Base-by-base conservation (phyloP, 2,888 invertebrate species). In the Itoplectis maculator region DNA sequence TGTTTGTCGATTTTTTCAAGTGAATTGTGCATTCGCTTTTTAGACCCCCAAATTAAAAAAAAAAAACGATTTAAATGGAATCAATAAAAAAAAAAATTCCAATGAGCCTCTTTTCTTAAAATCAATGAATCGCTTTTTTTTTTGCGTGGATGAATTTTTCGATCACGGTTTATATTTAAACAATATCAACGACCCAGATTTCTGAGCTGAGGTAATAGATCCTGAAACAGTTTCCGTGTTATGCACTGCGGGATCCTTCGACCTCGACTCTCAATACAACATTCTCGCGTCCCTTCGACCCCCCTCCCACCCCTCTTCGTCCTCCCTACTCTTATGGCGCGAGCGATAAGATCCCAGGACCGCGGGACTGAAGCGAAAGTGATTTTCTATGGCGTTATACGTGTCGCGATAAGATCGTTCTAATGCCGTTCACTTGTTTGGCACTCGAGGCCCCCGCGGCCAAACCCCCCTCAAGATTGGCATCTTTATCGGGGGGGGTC, bases 351-450 rank as follows among this genome's bases (percentile, higher is more conserved):
- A 84, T 86, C 85, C 79, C 63, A 77, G 79, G 79, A 42, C 51
- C 18, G 56, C 51, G 49, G 18, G 56, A 72, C 79, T 87, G 80
- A 84, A 86, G 88, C 87, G 87, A 89, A 91, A 92, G 89, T 90
- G 91, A 91, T 91, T 92, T 90, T 92, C 91, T 89, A 89, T 90
- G 79, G 89, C 84, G 85, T 86, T 85, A 84, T 85, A 84, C 84
- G 66, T 79, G 78, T 86, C 85, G 77, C 85, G 89, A 92, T 91
- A 92, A 88, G 87, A 89, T 88, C 89, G 82, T 80, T 84, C 88
- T 92, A 92, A 92, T 92, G 92, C 89, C 81, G 83, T 92, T 92
- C 90, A 88, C 92, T 91, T 92, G 92, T 92, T 92, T 86, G 82
- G 82, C 86, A 80, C 86, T 86, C 45, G 23, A 51, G 45, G 29